Conservation (phyloP, 2,113 vertebrate species). For the Tapirus terrestris region DNA sequence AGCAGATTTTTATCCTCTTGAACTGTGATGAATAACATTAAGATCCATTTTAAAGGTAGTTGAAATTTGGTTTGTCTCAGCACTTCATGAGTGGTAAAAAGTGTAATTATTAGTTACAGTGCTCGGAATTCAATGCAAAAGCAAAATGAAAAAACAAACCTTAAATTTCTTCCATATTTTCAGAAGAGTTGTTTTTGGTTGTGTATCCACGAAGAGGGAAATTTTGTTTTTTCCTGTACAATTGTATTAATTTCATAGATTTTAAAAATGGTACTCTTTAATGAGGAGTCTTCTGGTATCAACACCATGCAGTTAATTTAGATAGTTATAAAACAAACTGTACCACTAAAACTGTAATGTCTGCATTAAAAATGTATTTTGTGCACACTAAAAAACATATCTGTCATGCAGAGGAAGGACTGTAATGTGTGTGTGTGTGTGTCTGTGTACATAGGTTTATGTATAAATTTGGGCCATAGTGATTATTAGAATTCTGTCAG, state of each 20-base stretch:
- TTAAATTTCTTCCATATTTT: conserved; percentile 33
- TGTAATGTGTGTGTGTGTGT: not conserved
- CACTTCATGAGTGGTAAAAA: not conserved
- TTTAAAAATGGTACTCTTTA: not conserved
- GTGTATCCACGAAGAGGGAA: not conserved
- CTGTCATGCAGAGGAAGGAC: not conserved
- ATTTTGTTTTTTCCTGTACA: not conserved
- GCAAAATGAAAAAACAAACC: not conserved
- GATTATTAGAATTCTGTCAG: not conserved
- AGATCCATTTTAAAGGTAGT: not conserved
- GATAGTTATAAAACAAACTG: conserved; percentile 19
- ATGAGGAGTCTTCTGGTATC: not conserved
- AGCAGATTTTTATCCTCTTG: not conserved
- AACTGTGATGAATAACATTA: conserved; percentile 30
- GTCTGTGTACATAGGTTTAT: no score
- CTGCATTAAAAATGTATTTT: conserved; percentile 11
- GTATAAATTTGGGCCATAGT: not conserved
- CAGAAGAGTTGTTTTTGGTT: conserved; percentile 21
- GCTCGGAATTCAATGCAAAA: not conserved
- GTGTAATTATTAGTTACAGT: not conserved
- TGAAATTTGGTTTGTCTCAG: conserved; percentile 21
- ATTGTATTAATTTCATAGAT: conserved; percentile 17
- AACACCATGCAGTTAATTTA: not conserved
- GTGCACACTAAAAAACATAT: not conserved
- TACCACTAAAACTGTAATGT: not conserved